A percentile compares a stretch with the other conserved stretches of the same genome.
phyloP scores from a whole-genome alignment of 2,113 vertebrate genomes.

The Psephotus haematonotus region DNA sequence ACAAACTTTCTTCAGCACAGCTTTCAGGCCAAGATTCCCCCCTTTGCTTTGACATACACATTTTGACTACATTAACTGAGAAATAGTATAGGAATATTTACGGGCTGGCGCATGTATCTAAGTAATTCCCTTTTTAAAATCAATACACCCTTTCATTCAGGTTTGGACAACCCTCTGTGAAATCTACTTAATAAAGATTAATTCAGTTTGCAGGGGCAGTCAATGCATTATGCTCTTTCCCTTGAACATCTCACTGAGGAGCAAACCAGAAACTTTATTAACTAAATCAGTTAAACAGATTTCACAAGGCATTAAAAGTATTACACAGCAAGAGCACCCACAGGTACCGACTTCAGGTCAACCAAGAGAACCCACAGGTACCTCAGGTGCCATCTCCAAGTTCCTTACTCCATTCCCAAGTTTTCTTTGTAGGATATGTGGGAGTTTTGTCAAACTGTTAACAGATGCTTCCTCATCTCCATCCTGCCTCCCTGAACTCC shows the following conservation, averaged over 20 bases:
- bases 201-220: not conserved
- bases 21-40: not conserved
- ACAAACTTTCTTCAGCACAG: not conserved
- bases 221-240: not conserved
- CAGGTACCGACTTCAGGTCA: not conserved
- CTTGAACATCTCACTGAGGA: not conserved
- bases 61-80: not conserved
- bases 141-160: not conserved
- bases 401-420: not conserved
- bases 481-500: not conserved
- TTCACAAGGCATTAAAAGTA: not conserved
- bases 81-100: not conserved
- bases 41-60: not conserved
- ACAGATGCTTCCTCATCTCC: not conserved
- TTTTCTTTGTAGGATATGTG: not conserved
- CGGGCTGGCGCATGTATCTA: not conserved
- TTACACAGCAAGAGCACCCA: not conserved
- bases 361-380: not conserved
- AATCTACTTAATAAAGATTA: not conserved
- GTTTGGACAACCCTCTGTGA: not conserved
- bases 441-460: not conserved
- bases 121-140: not conserved
- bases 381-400: not conserved
- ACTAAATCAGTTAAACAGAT: not conserved
- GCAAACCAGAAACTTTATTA: not conserved